Evolutionary conservation across 2,888 invertebrate genomes (phyloP).

Genomic region (Raillietiella orientalis): DNA sequence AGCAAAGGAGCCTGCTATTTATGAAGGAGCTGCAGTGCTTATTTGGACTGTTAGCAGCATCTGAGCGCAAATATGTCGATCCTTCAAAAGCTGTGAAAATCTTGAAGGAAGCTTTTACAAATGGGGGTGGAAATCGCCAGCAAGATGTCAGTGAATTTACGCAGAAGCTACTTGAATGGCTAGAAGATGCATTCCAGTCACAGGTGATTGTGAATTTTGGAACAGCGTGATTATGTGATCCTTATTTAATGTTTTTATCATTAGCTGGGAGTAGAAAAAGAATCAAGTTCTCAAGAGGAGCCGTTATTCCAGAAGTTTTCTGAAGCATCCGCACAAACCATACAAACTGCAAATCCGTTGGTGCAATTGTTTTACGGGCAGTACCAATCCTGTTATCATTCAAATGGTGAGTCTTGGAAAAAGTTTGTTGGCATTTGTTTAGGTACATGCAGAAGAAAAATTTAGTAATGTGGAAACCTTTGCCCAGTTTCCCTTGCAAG

Average conservation of each 20-base stretch:
- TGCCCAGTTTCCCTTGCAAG: constrained; percentile 16
- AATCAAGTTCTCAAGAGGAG: too few species aligned
- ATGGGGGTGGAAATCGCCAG: constrained; percentile 12
- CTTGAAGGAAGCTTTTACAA: constrained; percentile 13
- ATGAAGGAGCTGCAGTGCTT: constrained; percentile 14
- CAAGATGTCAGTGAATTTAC: constrained; percentile 17
- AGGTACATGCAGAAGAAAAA: constrained; percentile 11
- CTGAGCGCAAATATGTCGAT: constrained; percentile 14
- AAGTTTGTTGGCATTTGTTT: too few species aligned
- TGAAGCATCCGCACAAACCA: background rate
- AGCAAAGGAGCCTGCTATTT: too few species aligned
- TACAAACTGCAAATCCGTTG: constrained; percentile 13
- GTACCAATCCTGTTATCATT: too few species aligned
- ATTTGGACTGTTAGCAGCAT: constrained; percentile 14
- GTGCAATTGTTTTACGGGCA: constrained; percentile 16
- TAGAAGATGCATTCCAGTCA: constrained; percentile 15
- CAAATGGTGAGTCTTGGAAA: too few species aligned
- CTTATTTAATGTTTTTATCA: too few species aligned
- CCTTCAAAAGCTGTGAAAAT: constrained; percentile 15
- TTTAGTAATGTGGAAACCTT: constrained; percentile 14
- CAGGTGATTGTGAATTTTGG: too few species aligned
- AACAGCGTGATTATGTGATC: too few species aligned
- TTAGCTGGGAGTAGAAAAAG: too few species aligned
- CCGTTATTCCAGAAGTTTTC: too few species aligned
- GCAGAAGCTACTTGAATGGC: constrained; percentile 15